A percentile compares a stretch with the other conserved stretches of the same genome.
Evolutionary conservation across 2,113 vertebrate genomes (phyloP).

Genomic region (Dasyornis broadbenti): DNA sequence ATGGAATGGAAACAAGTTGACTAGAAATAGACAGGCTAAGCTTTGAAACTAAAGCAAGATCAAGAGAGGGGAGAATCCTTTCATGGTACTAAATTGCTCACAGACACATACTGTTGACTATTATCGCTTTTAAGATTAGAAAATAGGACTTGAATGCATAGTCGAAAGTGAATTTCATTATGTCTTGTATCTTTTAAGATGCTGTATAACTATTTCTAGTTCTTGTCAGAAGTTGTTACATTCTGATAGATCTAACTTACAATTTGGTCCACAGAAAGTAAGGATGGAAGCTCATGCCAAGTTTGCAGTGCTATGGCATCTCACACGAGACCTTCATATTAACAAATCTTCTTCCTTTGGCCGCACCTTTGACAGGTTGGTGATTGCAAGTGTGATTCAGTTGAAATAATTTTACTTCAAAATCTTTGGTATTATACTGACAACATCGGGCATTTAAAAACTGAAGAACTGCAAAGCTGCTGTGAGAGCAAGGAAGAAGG

Average conservation of each 20-base stretch:
- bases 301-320: constrained; percentile 96
- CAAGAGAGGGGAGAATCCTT: not conserved
- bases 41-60: not conserved
- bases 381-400: not conserved
- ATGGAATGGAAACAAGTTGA: not conserved
- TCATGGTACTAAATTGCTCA: not conserved
- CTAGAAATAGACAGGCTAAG: not conserved
- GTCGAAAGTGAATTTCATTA: not conserved
- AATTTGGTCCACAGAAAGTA: constrained; percentile 77
- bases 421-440: not conserved
- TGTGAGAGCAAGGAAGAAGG: not conserved
- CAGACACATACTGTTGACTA: not conserved
- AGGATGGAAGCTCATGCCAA: constrained; percentile 93
- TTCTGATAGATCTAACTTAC: not conserved
- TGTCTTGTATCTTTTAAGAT: not conserved
- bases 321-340: constrained; percentile 94
- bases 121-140: not conserved
- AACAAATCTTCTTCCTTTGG: constrained; percentile 94
- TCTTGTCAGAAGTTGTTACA: not conserved
- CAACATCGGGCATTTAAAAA: not conserved
- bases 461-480: not conserved
- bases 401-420: not conserved
- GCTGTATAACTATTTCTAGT: not conserved
- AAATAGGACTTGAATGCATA: not conserved
- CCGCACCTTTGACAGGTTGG: constrained; percentile 96